Percentiles rank a stretch among this genome's conserved stretches.
Conservation (phyloP, 2,113 vertebrate species). For the Pangasianodon gigas region DNA sequence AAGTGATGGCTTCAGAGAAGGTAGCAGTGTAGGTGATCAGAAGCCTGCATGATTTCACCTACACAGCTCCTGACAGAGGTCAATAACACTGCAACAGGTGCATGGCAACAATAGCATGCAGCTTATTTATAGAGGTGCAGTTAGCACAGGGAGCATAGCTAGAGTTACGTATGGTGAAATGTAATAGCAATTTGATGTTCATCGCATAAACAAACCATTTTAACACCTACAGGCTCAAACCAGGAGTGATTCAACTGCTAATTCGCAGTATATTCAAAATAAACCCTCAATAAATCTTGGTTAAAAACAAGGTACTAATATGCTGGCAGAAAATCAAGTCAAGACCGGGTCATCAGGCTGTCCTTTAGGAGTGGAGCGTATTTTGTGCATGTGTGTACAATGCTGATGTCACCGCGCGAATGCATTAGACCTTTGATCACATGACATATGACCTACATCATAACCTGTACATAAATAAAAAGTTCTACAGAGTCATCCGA, state of each 20-base stretch:
- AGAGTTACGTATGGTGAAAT: conserved; percentile 2
- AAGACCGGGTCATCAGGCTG: neutral
- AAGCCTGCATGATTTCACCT: neutral
- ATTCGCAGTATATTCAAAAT: neutral
- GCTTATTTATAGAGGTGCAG: conserved; percentile 43
- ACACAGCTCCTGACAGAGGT: neutral
- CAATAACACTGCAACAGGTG: conserved; percentile 45
- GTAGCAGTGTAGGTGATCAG: neutral
- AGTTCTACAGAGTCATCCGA: neutral
- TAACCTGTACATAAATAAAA: neutral
- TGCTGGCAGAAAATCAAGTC: neutral
- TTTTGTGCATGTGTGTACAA: neutral
- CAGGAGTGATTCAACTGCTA: neutral
- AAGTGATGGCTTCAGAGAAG: neutral
- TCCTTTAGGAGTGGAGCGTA: neutral
- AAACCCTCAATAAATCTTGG: neutral
- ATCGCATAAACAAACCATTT: neutral
- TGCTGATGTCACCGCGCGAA: neutral
- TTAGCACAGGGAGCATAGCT: neutral
- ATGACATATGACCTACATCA: neutral
- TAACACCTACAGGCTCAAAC: neutral
- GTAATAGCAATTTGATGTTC: conserved; percentile 24
- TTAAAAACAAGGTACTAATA: neutral
- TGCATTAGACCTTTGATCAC: neutral
- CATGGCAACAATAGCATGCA: conserved; percentile 32